Conservation (phyloP, 92 coral and sea anemone genomes). For the Micromussa lordhowensis region DNA sequence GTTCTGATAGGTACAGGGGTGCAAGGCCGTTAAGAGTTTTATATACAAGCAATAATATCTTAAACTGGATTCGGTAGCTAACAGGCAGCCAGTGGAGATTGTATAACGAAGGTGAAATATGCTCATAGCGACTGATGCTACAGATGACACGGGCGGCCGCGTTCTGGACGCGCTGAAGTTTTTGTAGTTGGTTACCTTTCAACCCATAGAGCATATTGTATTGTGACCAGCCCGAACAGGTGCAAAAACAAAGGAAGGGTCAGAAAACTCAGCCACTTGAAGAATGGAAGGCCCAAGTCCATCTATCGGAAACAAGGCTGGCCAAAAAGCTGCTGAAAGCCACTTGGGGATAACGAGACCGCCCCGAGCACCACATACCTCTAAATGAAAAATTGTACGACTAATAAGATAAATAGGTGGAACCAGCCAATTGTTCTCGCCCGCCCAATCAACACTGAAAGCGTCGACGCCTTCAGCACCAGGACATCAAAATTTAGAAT, state of each 20-base stretch:
- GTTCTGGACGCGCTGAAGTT: too few relatives aligned
- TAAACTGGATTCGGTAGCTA: too few relatives aligned
- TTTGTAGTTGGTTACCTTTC: too few relatives aligned
- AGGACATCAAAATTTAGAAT: conserved; percentile 40
- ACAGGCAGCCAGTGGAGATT: too few relatives aligned
- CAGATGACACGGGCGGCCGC: too few relatives aligned
- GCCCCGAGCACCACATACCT: conserved; percentile 3
- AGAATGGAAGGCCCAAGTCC: not conserved
- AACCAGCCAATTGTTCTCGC: conserved; percentile 34
- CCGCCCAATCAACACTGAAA: conserved; percentile 25
- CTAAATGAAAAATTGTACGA: conserved; percentile 7
- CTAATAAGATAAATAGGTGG: conserved; percentile 23
- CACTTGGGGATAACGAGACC: conserved; percentile 29
- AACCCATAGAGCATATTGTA: too few relatives aligned
- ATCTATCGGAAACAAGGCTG: conserved; percentile 1
- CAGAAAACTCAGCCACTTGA: conserved; percentile 24
- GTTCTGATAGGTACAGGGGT: too few relatives aligned
- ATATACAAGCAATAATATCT: too few relatives aligned
- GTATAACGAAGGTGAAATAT: too few relatives aligned
- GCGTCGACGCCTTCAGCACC: conserved; percentile 24
- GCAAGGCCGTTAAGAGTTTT: too few relatives aligned
- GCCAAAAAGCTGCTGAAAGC: conserved; percentile 39
- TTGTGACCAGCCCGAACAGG: too few relatives aligned
- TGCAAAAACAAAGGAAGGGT: not conserved
- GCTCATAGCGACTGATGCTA: too few relatives aligned